phyloP scores from a whole-genome alignment of 64 coral and sea anemone genomes.

The Stichodactyla mertensii region DNA sequence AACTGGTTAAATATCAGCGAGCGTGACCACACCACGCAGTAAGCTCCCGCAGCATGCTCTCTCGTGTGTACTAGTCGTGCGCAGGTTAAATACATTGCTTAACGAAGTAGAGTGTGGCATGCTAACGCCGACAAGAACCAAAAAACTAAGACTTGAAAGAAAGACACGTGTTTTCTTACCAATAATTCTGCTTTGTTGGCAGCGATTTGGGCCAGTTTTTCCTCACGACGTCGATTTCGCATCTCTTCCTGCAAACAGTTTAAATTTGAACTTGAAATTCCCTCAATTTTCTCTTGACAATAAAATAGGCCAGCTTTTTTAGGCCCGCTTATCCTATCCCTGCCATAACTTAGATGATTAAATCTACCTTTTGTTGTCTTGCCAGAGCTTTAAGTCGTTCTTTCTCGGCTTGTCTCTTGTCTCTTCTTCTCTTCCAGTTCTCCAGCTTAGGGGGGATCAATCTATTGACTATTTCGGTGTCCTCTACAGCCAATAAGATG shows the following conservation, averaged over 20 bases:
- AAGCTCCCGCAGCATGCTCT: too few species aligned
- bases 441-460: constrained; percentile 74
- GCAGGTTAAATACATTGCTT: too few species aligned
- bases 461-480: constrained; percentile 78
- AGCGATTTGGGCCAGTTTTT: constrained; percentile 77
- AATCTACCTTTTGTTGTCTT: constrained; percentile 60
- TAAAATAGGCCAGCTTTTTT: too few species aligned
- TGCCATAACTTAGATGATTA: neutral
- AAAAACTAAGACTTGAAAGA: too few species aligned
- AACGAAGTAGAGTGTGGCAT: too few species aligned
- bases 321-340: too few species aligned
- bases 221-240: constrained; percentile 66
- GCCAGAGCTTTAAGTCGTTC: constrained; percentile 70
- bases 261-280: too few species aligned
- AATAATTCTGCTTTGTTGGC: constrained; percentile 71
- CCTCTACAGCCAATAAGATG: constrained; percentile 76
- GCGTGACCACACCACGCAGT: too few species aligned
- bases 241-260: constrained; percentile 52
- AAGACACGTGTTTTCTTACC: constrained; percentile 29
- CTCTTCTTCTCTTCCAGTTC: constrained; percentile 80
- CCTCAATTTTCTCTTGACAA: too few species aligned
- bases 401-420: constrained; percentile 85
- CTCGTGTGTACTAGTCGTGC: too few species aligned
- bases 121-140: too few species aligned
- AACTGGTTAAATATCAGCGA: too few species aligned